Percentiles rank a stretch among this genome's conserved stretches.
phyloP scores from a whole-genome alignment of 2,888 invertebrate species.

The Troides helena region DNA sequence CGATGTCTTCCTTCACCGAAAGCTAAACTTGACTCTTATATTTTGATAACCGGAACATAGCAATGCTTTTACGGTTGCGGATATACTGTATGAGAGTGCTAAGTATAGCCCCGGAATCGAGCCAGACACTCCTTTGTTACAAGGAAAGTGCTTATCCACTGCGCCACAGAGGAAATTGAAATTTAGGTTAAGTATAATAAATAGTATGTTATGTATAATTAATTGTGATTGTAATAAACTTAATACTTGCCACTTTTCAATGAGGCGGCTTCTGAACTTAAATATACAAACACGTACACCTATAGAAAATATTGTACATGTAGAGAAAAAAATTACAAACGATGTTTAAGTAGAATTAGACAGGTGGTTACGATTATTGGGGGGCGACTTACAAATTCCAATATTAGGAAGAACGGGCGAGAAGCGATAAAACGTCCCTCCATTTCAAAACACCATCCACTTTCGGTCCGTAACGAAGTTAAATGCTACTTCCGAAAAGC shows the following conservation, averaged over 20 bases:
- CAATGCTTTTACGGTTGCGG: too few relatives aligned
- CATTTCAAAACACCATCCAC: slow-evolving; percentile 29
- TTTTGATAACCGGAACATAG: too few relatives aligned
- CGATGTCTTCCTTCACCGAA: too few relatives aligned
- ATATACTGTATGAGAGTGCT: too few relatives aligned
- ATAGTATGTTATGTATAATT: too few relatives aligned
- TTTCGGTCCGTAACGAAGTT: slow-evolving; percentile 28
- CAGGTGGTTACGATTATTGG: slow-evolving; percentile 22
- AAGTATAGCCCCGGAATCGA: too few relatives aligned
- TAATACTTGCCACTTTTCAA: slow-evolving; percentile 16
- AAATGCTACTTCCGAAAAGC: slow-evolving; percentile 28
- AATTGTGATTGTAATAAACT: too few relatives aligned
- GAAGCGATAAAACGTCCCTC: slow-evolving; percentile 28
- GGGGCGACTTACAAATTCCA: slow-evolving; percentile 27
- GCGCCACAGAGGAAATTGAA: too few relatives aligned
- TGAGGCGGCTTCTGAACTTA: slow-evolving; percentile 2
- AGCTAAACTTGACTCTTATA: too few relatives aligned
- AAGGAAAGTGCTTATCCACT: too few relatives aligned
- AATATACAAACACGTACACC: slow-evolving; percentile 16
- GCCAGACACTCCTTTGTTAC: too few relatives aligned
- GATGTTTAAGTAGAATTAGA: slow-evolving; percentile 22
- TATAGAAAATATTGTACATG: neutral
- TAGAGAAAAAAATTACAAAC: slow-evolving; percentile 18
- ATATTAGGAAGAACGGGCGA: slow-evolving; percentile 26
- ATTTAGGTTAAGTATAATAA: too few relatives aligned